Evolutionary conservation across 2,888 invertebrate genomes (phyloP), one percentile per base, ranked within the genome.

Genomic region (Beris chalybata): DNA sequence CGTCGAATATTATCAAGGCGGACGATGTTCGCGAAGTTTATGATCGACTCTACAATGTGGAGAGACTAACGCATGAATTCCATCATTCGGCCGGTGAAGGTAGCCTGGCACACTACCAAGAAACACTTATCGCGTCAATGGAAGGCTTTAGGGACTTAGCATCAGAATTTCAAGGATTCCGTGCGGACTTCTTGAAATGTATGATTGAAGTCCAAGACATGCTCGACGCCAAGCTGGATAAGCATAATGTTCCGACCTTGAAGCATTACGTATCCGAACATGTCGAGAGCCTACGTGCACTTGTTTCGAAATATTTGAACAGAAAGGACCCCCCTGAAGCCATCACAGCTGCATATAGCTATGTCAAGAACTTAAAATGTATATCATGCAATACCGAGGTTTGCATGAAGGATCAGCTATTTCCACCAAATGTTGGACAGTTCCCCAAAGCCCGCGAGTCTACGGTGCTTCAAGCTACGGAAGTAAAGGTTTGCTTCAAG

Each of bases 161-260:
- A 3, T 3, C 43, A 15, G 22, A 15, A 5, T 7, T 59, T 12
- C 15, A 38, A 30, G 15, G 31, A 44, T 72, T 77, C 43, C 72
- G 75, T 15, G 15, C 66, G 0, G 72, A 73, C 1, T 78, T 81
- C 31, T 31, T 79, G 0, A 68, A 68, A 15, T 74, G 77, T 55
- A 77, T 81, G 76, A 76, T 76, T 70, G 79, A 80, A 66, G 70
- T 80, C 53, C 79, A 80, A 73, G 79, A 79, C 3, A 80, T 80
- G 76, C 69, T 80, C 15, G 80, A 79, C 57, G 71, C 75, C 4
- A 80, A 81, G 66, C 58, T 80, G 67, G 77, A 80, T 58, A 80
- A 79, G 64, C 71, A 75, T 0, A 76, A 79, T 50, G 74, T 80
- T 67, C 78, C 79, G 30, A 73, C 77, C 0, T 65, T 79, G 3